Conservation (phyloP, 2,888 invertebrate species). For the Euzetes globulus region DNA sequence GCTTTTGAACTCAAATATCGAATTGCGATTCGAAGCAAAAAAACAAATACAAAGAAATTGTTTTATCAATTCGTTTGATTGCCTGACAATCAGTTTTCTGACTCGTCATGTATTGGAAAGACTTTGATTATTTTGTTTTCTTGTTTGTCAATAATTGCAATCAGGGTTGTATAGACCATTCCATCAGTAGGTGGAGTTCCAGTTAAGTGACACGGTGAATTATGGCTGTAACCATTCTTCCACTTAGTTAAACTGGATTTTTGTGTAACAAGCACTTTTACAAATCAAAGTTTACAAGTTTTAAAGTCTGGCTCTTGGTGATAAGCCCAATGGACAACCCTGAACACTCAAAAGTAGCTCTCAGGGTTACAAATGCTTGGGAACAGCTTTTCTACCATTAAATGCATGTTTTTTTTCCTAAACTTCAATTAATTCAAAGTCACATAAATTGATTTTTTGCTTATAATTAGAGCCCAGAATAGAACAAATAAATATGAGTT, state of each 20-base stretch:
- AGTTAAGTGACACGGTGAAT: no score
- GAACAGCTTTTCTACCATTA: neutral
- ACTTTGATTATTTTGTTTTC: neutral
- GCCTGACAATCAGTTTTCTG: neutral
- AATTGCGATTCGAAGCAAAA: neutral
- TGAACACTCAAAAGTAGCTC: no score
- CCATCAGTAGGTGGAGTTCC: no score
- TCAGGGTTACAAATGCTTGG: neutral
- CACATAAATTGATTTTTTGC: conserved; percentile 9
- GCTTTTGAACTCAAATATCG: neutral
- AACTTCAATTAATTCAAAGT: neutral
- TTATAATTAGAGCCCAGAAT: neutral
- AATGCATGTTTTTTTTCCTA: neutral
- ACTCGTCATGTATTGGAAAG: neutral
- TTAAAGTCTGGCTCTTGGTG: no score
- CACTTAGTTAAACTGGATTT: no score
- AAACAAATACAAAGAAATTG: no score
- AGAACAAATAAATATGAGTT: neutral
- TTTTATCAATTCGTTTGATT: neutral
- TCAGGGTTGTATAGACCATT: no score
- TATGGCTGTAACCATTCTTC: no score
- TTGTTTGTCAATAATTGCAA: no score
- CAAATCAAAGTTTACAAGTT: no score
- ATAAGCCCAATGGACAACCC: no score
- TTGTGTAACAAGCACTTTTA: no score